Evolutionary conservation across 2,113 vertebrate genomes (phyloP), one percentile per base, ranked within the genome.

Genomic region (Ondatra zibethicus): DNA sequence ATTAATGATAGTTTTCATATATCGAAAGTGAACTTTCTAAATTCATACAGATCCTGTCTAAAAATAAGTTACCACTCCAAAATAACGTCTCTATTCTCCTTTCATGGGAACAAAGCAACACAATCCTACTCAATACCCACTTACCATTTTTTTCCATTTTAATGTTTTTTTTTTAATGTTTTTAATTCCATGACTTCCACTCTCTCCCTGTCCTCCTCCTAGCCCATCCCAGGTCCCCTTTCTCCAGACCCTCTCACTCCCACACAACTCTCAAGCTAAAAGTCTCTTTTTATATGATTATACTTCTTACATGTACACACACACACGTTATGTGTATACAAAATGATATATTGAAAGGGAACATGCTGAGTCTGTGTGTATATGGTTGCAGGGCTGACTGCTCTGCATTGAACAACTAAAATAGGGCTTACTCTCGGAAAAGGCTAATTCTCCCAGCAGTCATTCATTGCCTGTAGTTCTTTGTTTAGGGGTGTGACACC

Each of bases 1-100:
- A 70, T 50, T 42, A 87, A 36, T 36, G 27, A 92, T 68, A 92
- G 85, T 66, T 58, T 93, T 82, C 12, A 68, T 17, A 45, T n/a
- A 65, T 81, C 29, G 42, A 27, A 76, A 88, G n/a, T 81, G 33
- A 91, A 75, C 91, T 89, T 89, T 50, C 63, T 94, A 80, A 78
- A 87, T 95, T 70, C 25, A 92, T 19, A 58, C 6, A 73, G 65
- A 55, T 2, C 16, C 68, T 52, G 36, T 91, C 89, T 86, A 91
- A 88, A 95, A 63, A 88, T 39, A 92, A 88, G 93, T 45, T 88
- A 65, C 31, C 66, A 88, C 17, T 25, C n/a, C n/a, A 14, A 93
- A 96, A 91, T 6, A 87, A 61, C 70, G n/a, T 10, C 21, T 96
- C 29, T 82, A 88, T 68, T 95, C 6, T 76, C 33, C 45, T 88